Evolutionary conservation across 2,113 vertebrate genomes (phyloP), one percentile per base, ranked within the genome.

Genomic region (Synchiropus splendidus): DNA sequence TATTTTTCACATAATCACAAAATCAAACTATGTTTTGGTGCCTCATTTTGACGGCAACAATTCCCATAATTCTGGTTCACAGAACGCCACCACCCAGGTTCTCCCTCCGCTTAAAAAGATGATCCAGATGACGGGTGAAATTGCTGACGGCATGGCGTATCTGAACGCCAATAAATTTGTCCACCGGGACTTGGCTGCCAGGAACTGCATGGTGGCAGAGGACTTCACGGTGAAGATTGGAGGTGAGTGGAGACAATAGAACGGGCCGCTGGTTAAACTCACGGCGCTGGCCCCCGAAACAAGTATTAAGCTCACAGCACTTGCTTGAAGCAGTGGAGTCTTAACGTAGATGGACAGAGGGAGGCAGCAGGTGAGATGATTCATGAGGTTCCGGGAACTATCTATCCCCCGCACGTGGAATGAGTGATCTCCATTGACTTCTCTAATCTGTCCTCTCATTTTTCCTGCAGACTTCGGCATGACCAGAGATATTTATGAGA

Each of bases 151-250:
- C 70, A 99, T 99, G 95, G 88, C 95, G 0, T 98, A 98, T 74
- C 90, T 98, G 70, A 99, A 99, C 0, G 92, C 94, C 84, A 99
- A 97, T 82, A 99, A 99, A 81, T 99, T 98, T 16, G 94, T 99
- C 53, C 95, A 99, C 78, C 81, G 95, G 70, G 95, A 99, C 63
- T 86, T 99, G 4, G 95, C 95, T 2, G 95, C 94, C 8, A 89
- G 95, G 37, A 99, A 99, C 80, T 99, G 95, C 81, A 99, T 99
- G 95, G 95, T 99, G 51, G 86, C 94, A 0, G 95, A 98, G 67
- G 95, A 99, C 67, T 97, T 90, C 81, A 96, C 95, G 0, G 94
- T 99, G 64, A 99, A 99, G 78, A 99, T 99, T 0, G 95, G 95
- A 92, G 95, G 95, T 92, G 40, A 3, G 69, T 50, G 49, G 53